These are phyloP conservation scores for Xenopus borealis DNA, from an alignment of 2,113 vertebrate genomes.

Conservation along the genomic window DNA sequence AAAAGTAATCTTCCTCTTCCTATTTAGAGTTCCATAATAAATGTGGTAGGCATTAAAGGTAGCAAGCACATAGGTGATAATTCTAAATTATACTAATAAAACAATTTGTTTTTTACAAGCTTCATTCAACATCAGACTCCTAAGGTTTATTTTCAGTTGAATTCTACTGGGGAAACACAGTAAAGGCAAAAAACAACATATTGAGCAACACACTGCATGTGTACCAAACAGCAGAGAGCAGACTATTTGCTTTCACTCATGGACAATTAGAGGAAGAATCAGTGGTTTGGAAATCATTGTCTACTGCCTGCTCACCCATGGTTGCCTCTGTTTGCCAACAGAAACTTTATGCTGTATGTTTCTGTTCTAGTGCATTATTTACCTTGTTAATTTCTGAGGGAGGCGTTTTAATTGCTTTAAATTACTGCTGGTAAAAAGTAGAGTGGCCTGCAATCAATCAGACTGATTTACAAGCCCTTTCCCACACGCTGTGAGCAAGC, in stretches of 20 bases:
- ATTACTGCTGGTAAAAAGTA: slow-evolving; percentile 59
- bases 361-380: slow-evolving; percentile 51
- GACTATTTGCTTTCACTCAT: slow-evolving; percentile 31
- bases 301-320: slow-evolving; percentile 11
- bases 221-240: slow-evolving; percentile 27
- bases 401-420: slow-evolving; percentile 58
- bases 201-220: slow-evolving; percentile 15
- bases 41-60: no score
- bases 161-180: background rate
- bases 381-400: slow-evolving; percentile 55
- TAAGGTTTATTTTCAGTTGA: background rate
- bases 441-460: slow-evolving; percentile 63
- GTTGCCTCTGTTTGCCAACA: background rate
- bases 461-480: slow-evolving; percentile 61
- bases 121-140: no score
- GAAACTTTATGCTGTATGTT: background rate
- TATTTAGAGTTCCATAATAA: no score
- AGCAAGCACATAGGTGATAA: background rate
- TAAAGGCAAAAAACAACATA: slow-evolving; percentile 12
- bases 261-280: slow-evolving; percentile 33
- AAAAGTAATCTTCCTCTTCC: no score
- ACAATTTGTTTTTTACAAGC: no score
- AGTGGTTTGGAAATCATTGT: slow-evolving; percentile 16
- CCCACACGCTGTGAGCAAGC: slow-evolving; percentile 65
- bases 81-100: no score